Base-by-base conservation (phyloP, 1,140 invertebrate species). In the Aphis craccivora region DNA sequence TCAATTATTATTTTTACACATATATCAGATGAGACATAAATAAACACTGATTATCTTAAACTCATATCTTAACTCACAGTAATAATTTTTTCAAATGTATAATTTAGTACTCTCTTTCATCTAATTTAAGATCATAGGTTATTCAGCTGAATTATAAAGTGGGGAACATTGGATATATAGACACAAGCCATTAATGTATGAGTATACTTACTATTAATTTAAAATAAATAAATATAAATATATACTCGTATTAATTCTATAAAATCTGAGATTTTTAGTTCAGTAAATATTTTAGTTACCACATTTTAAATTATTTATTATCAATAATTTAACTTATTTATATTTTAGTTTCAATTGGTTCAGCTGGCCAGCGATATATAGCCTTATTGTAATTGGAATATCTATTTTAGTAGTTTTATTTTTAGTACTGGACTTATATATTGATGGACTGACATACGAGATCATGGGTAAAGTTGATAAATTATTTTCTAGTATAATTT, bases 271-370 rank as follows among this genome's bases (percentile, higher is more conserved):
- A 67, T 67, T 11, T n/a, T 11, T 5, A n/a, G 14, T 35, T 35
- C 14, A 67, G 4, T n/a, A n/a, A n/a, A 18, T 14, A 35, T n/a
- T 76, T 67, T 22, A 67, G 25, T 76, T 76, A 76, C n/a, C 14
- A 18, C 18, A 76, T n/a, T 76, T 18, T 76, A 4, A 76, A n/a
- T 1, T n/a, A n/a, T 14, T 76, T 14, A 67, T 67, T n/a, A 67
- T 67, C 4, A 67, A 67, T 67, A 30, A 51, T 51, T 51, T 51
- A 51, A 51, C 14, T 51, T 18, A 51, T 76, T 5, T 76, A 76
- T 76, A n/a, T 86, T 94, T 91, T 67, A 93, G 92, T 91, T 93
- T 93, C 81, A 67, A 88, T 23, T 93, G 94, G 94, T 45, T 81
- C 53, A 94, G 90, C 51, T 86, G 83, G 81, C 25, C 43, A 67